Evolutionary conservation across 2,888 invertebrate genomes (phyloP).

Genomic region (Steromphala cineraria): DNA sequence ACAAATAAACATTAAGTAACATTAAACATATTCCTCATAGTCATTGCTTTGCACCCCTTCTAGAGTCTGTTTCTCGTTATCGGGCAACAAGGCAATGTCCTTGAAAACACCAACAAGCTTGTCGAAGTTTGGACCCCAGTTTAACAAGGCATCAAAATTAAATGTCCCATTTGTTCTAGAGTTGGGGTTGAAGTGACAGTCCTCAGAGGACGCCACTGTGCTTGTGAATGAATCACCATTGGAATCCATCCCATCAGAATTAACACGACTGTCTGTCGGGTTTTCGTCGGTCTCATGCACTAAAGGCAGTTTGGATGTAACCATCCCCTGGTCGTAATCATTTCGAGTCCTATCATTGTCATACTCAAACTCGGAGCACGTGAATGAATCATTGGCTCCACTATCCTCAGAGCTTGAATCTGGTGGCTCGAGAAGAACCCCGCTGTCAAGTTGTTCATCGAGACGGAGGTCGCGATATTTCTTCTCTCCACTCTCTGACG

Average conservation of each 20-base stretch:
- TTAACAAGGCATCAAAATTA: constrained; percentile 94
- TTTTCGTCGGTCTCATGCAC: constrained; percentile 68
- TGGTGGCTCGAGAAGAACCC: constrained; percentile 72
- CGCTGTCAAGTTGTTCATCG: constrained; percentile 66
- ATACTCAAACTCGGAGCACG: constrained; percentile 97
- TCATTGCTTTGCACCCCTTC: constrained; percentile 42
- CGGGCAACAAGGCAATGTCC: constrained; percentile 95
- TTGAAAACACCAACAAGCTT: constrained; percentile 96
- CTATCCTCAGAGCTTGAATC: constrained; percentile 85
- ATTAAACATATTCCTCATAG: constrained; percentile 66
- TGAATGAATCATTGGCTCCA: constrained; percentile 95
- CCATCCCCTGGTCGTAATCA: constrained; percentile 74
- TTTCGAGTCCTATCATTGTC: constrained; percentile 81
- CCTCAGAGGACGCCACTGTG: constrained; percentile 91
- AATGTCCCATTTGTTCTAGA: constrained; percentile 81
- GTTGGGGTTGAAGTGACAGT: constrained; percentile 77
- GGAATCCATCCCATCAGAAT: constrained; percentile 94
- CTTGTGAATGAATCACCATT: constrained; percentile 91
- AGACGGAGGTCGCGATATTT: constrained; percentile 17
- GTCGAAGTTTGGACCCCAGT: constrained; percentile 97
- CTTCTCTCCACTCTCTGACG: constrained; percentile 80
- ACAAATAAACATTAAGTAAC: background rate
- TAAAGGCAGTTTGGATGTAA: constrained; percentile 78
- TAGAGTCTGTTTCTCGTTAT: constrained; percentile 74
- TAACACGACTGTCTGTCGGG: constrained; percentile 49